Percentiles rank a stretch among this genome's conserved stretches.
Evolutionary conservation across 1,140 invertebrate species (phyloP).

Genomic region (Sycobia sp.): DNA sequence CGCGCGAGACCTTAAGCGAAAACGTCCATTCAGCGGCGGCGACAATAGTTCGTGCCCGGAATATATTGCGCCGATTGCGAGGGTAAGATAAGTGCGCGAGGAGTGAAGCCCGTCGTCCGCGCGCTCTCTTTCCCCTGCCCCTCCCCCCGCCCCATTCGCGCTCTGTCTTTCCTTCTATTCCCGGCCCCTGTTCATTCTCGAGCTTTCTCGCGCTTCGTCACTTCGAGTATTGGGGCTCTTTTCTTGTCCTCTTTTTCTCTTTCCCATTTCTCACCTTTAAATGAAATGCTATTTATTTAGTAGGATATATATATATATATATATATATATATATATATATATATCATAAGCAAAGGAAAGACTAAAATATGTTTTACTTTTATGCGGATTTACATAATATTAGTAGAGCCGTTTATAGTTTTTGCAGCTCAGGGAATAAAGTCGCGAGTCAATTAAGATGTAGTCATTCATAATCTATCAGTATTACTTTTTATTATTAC

Average conservation of each 20-base stretch:
- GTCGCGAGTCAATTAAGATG: too few species aligned
- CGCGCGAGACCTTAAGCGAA: conserved; percentile 53
- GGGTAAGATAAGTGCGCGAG: conserved; percentile 54
- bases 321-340: too few species aligned
- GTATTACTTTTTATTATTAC: too few species aligned
- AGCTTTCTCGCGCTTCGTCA: conserved; percentile 6
- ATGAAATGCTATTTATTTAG: not conserved
- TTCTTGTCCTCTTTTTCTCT: not conserved
- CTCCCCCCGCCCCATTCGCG: too few species aligned
- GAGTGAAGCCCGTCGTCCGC: conserved; percentile 30
- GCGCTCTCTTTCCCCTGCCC: not conserved
- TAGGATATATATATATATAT: not conserved
- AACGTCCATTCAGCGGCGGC: conserved; percentile 50
- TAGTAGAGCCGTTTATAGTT: too few species aligned
- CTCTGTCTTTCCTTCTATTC: too few species aligned
- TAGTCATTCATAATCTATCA: too few species aligned
- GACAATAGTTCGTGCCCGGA: conserved; percentile 50
- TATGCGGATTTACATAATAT: too few species aligned
- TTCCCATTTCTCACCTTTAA: not conserved
- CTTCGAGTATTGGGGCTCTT: conserved; percentile 3
- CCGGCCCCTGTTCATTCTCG: conserved; percentile 5
- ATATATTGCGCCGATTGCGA: conserved; percentile 55
- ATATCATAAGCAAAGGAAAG: too few species aligned
- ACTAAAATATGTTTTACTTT: too few species aligned
- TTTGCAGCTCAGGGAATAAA: too few species aligned